Evolutionary conservation across 2,113 vertebrate species (phyloP), one percentile per base, ranked within the genome.

Genomic region (Diadophis punctatus): DNA sequence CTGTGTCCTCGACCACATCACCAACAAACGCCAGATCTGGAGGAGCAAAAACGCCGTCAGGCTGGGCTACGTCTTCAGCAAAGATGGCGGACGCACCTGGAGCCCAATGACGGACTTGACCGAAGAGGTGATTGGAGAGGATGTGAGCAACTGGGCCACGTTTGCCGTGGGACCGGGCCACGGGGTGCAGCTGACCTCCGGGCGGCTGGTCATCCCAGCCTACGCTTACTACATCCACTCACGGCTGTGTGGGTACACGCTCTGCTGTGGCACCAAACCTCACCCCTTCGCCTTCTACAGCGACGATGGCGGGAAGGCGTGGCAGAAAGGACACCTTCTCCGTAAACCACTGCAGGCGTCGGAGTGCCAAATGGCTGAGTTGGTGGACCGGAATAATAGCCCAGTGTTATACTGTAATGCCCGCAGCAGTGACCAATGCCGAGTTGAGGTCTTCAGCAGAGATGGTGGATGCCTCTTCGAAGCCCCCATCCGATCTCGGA

Each of bases 81-180:
- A 91, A 0, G 98, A 99, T 43, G 48, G 95, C 0, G 99, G 99
- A 1, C 91, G 55, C 49, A 96, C 96, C 1, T 99, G 99, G 99
- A 96, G 97, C 52, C 91, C 96, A 0, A 94, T 97, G 49, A 98
- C 93, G 0, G 99, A 99, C 90, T 95, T 99, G 48, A 99, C 99
- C 0, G 96, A 97, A n/a, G 95, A 95, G 3, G 98, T 98, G 90
- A 94, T 99, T 3, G 98, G 98, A 3, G 0, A 68, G 0, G 96
- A 97, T 30, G 0, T 98, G 90, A 85, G 93, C 8, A 97, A 91
- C 0, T 99, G 98, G 98, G 99, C 99, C 94, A 99, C 99, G 0
- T 98, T 99, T 3, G 98, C 98, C 0, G 98, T 99, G 58, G 99
- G 99, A 2, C 99, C 99, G 0, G 99, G 99, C 3, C 99, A 99